Percentiles rank a stretch among this genome's conserved stretches.
phyloP scores from a whole-genome alignment of 2,797 vertebrate genomes.

The Aplochiton taeniatus region DNA sequence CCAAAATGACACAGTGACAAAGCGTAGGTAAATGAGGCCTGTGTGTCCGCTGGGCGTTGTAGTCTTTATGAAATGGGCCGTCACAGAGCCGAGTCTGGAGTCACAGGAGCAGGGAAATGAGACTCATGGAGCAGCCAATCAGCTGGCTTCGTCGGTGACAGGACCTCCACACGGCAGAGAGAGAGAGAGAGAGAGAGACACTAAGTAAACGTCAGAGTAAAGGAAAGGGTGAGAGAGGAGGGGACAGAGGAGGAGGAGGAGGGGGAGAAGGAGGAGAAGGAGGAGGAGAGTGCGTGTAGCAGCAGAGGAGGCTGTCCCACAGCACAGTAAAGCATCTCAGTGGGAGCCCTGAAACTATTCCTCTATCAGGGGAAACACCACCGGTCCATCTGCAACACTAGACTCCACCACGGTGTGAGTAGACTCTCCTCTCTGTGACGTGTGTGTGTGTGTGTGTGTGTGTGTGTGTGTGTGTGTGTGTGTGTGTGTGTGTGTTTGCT shows the following conservation, averaged over 20 bases:
- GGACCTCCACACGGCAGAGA: too few species aligned
- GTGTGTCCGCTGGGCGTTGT: too few species aligned
- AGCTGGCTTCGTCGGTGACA: neutral
- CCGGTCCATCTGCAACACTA: conserved; percentile 14
- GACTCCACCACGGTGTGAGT: conserved; percentile 3
- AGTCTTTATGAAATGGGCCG: too few species aligned
- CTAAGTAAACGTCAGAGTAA: too few species aligned
- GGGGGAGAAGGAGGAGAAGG: neutral
- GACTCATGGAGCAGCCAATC: conserved; percentile 4
- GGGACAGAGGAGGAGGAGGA: neutral
- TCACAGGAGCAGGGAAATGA: neutral
- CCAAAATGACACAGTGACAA: too few species aligned
- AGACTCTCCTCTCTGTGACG: conserved; percentile 5
- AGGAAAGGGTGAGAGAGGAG: neutral
- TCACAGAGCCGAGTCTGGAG: too few species aligned
- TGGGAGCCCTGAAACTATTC: conserved; percentile 3
- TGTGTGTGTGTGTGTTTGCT: conserved; percentile 2
- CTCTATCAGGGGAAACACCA: neutral
- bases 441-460: conserved; percentile 9
- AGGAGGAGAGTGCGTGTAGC: neutral
- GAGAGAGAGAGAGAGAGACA: too few species aligned
- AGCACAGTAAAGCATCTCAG: conserved; percentile 1
- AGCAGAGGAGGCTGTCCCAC: neutral
- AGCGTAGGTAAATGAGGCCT: too few species aligned
- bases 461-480: conserved; percentile 1